Conservation (phyloP, 2,113 vertebrate genomes). For the Centropus bengalensis region DNA sequence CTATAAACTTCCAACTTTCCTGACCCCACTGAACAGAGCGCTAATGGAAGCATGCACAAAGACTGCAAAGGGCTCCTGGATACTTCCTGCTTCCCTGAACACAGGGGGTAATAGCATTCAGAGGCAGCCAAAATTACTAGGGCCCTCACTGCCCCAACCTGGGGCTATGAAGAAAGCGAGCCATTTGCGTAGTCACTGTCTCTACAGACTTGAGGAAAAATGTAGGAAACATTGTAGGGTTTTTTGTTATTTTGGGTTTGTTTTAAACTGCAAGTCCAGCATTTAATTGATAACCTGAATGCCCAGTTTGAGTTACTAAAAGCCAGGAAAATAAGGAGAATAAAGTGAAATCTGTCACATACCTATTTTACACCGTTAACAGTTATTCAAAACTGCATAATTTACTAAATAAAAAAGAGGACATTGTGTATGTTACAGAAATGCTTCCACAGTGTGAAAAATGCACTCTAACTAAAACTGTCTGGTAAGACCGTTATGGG, state of each 20-base stretch:
- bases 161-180: neutral
- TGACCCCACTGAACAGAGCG: rapidly evolving
- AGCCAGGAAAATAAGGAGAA: neutral
- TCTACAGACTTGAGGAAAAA: neutral
- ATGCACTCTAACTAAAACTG: neutral
- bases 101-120: neutral
- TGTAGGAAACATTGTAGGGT: rapidly evolving
- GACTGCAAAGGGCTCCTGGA: neutral
- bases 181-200: neutral
- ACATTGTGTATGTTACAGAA: neutral
- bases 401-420: neutral
- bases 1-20: neutral
- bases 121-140: neutral
- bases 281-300: neutral
- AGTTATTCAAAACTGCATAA: neutral
- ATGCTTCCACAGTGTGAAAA: neutral
- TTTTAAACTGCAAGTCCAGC: neutral
- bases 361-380: neutral
- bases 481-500: neutral
- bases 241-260: neutral
- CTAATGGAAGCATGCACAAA: rapidly evolving
- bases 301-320: neutral
- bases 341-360: neutral
- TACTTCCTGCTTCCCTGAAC: neutral
- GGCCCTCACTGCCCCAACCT: neutral